Evolutionary conservation across 2,797 vertebrate genomes (phyloP), one percentile per base, ranked within the genome.

Genomic region (Chlorospingus semifuscus): DNA sequence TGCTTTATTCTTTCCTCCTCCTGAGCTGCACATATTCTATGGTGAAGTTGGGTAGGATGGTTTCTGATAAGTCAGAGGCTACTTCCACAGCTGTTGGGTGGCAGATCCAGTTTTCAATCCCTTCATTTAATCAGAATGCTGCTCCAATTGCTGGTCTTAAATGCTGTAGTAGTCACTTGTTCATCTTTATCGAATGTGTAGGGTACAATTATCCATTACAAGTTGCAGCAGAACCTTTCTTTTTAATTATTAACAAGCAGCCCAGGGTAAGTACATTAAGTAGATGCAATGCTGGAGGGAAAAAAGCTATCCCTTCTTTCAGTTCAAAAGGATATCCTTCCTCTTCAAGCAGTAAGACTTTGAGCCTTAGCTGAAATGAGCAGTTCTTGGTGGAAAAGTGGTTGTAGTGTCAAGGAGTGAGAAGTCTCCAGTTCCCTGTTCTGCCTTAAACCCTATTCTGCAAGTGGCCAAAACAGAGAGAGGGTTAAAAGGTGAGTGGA

Each of bases 231-330:
- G 49, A 69, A 88, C 26, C 65, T 69, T 63, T 56, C 75, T 75
- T 91, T 91, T 95, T 82, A 88, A 93, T 94, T 81, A 94, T 94
- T 94, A 91, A 93, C 83, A 86, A 76, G 76, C 17, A 82, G 39
- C 41, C 12, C 86, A 79, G 63, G n/a, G 23, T 66, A 63, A 79
- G 34, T 22, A 23, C 63, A 65, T 75, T 61, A 87, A 89, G 52
- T 21, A 83, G 72, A 71, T 55, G 59, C 2, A 8, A 44, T 66
- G 65, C 50, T 75, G 69, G 46, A 74, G 16, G 49, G 41, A 36
- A 77, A 21, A 68, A 80, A 71, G 15, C 26, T 75, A 78, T 50
- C n/a, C 52, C 65, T 90, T 78, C 60, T 71, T 53, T 24, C 16
- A 22, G 22, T 70, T 79, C 64, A 50, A 83, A 89, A 82, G 27